Evolutionary conservation across 1,140 invertebrate species (phyloP), one percentile per base, ranked within the genome.

Genomic region (Drosophila sturtevanti): DNA sequence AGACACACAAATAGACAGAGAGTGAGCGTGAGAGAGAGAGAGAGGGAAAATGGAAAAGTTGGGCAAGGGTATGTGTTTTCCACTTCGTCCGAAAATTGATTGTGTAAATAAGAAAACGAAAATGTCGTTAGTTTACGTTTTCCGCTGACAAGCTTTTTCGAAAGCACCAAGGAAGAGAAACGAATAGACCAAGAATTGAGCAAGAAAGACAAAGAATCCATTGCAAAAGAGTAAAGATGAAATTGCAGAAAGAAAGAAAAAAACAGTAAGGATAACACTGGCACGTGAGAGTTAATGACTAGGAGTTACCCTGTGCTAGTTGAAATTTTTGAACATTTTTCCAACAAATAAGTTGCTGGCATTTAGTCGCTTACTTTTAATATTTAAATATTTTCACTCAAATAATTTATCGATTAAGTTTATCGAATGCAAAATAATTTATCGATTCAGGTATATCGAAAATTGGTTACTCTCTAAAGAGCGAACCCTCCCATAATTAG

Each of bases 71-170:
- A 48, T 48, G 38, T 48, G 63, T 70, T 70, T 60, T 77, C 65
- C 70, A 64, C 55, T 77, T 63, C 56, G 74, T 76, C 81, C 87
- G 75, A 58, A 89, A 87, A 87, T 87, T 87, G 82, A 87, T 89
- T 87, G 82, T 89, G 82, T 87, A 87, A 87, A 87, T 87, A 87
- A 87, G 82, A 84, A 77, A 82, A 77, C 79, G 84, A 89, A 89
- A 89, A 89, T 82, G 82, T 82, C 82, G 82, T 87, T 87, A 87
- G 82, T 89, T 89, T 87, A 89, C 82, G 84, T 82, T 87, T 86
- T 87, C 82, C 81, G 81, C 82, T 86, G 82, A 86, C 82, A 86
- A 87, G 84, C 82, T 67, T 73, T 79, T 74, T 63, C 41, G 63
- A 64, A 77, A 72, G 65, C 63, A 67, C 41, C 66, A 71, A 52